Evolutionary conservation across 2,113 vertebrate species (phyloP).

Genomic region (Syngnathus floridae): DNA sequence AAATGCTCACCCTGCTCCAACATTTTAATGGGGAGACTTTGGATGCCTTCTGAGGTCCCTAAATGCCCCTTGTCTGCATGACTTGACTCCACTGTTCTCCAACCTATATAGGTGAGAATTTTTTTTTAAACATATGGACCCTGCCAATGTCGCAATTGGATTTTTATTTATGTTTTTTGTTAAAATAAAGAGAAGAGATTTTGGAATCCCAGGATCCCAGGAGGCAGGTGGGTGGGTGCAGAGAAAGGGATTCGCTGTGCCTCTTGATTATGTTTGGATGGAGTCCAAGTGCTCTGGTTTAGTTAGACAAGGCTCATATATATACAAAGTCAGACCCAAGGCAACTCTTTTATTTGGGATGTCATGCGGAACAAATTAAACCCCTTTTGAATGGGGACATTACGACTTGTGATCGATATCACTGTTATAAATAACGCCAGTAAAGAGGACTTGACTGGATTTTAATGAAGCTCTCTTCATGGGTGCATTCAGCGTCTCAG

Average conservation of each 20-base stretch:
- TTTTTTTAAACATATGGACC: background rate
- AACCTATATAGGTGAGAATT: slow-evolving; percentile 17
- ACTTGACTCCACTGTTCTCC: slow-evolving; percentile 30
- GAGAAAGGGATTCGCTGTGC: slow-evolving; percentile 18
- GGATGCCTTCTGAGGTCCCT: slow-evolving; percentile 45
- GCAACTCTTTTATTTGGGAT: slow-evolving; percentile 34
- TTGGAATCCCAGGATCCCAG: slow-evolving; percentile 11
- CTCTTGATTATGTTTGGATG: slow-evolving; percentile 45
- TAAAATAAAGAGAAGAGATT: slow-evolving; percentile 20
- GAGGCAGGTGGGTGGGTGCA: background rate
- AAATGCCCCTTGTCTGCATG: slow-evolving; percentile 30
- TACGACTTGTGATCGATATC: slow-evolving; percentile 47
- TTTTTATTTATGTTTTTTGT: background rate
- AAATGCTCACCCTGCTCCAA: slow-evolving; percentile 59
- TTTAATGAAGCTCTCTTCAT: slow-evolving; percentile 26
- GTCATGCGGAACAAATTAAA: slow-evolving; percentile 38
- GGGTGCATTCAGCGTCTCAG: slow-evolving; percentile 1
- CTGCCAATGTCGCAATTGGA: background rate
- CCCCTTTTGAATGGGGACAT: slow-evolving; percentile 38
- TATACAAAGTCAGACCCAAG: slow-evolving; percentile 43
- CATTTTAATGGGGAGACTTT: slow-evolving; percentile 57
- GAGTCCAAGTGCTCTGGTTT: slow-evolving; percentile 37
- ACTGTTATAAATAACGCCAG: slow-evolving; percentile 29
- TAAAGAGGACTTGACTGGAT: slow-evolving; percentile 31
- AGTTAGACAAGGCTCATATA: slow-evolving; percentile 37